Conservation (phyloP, 1,140 invertebrate species). For the Anoplolepis gracilipes region DNA sequence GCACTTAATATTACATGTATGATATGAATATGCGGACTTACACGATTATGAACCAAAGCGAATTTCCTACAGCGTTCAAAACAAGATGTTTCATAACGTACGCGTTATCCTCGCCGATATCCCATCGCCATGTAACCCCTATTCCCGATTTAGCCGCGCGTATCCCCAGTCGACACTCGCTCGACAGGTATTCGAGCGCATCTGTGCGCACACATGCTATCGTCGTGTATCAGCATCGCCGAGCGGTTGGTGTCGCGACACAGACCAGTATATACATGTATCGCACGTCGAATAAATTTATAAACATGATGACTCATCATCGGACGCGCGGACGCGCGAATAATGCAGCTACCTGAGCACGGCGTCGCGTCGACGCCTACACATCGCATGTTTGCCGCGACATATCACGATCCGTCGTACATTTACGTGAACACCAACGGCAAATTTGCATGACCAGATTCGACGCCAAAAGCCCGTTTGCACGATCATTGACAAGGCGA, state of each 20-base stretch:
- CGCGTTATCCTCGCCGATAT: constrained; percentile 29
- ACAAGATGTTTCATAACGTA: constrained; percentile 5
- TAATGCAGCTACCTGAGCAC: constrained; percentile 56
- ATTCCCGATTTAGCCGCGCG: constrained; percentile 49
- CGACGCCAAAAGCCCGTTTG: not conserved
- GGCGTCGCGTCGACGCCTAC: constrained; percentile 38
- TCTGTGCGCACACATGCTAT: constrained; percentile 26
- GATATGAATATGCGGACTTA: constrained; percentile 21
- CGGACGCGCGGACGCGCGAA: constrained; percentile 41
- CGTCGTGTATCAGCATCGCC: constrained; percentile 2
- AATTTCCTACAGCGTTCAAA: not conserved
- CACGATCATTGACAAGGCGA: not conserved
- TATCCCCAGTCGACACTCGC: constrained; percentile 9
- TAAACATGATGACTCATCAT: constrained; percentile 46
- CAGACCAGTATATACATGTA: constrained; percentile 17
- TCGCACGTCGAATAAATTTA: constrained; percentile 37
- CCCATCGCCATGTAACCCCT: constrained; percentile 7
- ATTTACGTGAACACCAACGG: constrained; percentile 18
- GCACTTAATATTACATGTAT: constrained; percentile 12
- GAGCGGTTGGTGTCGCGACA: constrained; percentile 4
- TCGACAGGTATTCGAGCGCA: constrained; percentile 41
- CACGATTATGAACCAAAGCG: not conserved
- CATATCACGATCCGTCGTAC: constrained; percentile 32
- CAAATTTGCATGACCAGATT: constrained; percentile 54
- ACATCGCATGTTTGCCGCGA: constrained; percentile 22